These are phyloP conservation scores for Mythimna ferrago DNA, from an alignment of 2,888 invertebrate species.

Conservation along the genomic window DNA sequence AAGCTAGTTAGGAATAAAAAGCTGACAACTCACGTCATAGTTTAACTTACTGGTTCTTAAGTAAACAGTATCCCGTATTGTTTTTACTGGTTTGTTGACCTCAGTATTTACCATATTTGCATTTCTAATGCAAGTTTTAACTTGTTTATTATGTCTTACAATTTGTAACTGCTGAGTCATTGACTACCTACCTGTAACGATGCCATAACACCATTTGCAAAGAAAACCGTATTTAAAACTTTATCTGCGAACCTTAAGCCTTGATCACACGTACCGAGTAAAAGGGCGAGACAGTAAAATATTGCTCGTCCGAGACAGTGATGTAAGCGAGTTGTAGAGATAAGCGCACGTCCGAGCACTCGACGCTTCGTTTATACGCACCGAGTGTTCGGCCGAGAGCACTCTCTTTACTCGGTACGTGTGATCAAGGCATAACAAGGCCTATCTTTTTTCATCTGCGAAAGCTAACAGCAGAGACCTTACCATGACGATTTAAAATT, in stretches of 20 bases:
- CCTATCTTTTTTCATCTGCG: too few relatives aligned
- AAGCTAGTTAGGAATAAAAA: constrained; percentile 44
- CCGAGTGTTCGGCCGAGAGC: too few relatives aligned
- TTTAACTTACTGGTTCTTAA: background rate
- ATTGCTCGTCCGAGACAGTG: too few relatives aligned
- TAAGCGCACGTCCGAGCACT: too few relatives aligned
- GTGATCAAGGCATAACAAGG: too few relatives aligned
- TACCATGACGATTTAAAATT: too few relatives aligned
- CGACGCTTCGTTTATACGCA: too few relatives aligned
- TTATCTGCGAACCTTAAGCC: background rate
- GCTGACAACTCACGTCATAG: constrained; percentile 30
- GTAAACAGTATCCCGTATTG: constrained; percentile 12
- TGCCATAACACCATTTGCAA: background rate
- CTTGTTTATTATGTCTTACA: constrained; percentile 13
- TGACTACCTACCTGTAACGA: background rate
- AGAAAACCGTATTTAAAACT: constrained; percentile 10
- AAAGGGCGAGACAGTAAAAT: too few relatives aligned
- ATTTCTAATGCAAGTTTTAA: constrained; percentile 14
- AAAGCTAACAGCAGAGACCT: too few relatives aligned
- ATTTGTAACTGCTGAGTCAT: constrained; percentile 15
- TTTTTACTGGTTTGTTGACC: constrained; percentile 23
- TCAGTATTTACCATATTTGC: constrained; percentile 14
- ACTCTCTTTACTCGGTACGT: too few relatives aligned
- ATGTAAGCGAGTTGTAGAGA: too few relatives aligned
- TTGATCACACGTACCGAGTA: too few relatives aligned